Percentiles rank a stretch among this genome's conserved stretches.
Conservation (phyloP, 2,113 vertebrate species). For the Lophius piscatorius region DNA sequence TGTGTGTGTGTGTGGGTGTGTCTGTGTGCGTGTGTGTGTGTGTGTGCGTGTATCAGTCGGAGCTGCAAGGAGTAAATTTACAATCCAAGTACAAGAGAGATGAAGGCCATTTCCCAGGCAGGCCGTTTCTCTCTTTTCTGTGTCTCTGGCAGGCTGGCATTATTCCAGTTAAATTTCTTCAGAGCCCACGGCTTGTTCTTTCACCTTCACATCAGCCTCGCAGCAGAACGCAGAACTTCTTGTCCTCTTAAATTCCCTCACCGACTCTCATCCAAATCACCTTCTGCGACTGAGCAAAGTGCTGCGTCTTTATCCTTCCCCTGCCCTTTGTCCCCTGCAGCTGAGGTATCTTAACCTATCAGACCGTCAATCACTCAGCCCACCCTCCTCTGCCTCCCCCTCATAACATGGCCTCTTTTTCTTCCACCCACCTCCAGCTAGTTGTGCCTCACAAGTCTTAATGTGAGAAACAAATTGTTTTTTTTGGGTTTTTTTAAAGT, state of each 20-base stretch:
- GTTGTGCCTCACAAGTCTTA: background rate
- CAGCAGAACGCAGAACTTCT: slow-evolving; percentile 20
- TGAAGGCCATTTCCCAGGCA: slow-evolving; percentile 59
- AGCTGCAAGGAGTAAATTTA: slow-evolving; percentile 70
- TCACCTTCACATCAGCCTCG: slow-evolving; percentile 24
- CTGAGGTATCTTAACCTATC: slow-evolving; percentile 19
- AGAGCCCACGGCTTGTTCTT: slow-evolving; percentile 52
- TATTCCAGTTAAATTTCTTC: slow-evolving; percentile 69
- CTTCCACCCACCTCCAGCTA: background rate
- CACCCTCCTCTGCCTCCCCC: background rate
- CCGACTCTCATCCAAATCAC: slow-evolving; percentile 26
- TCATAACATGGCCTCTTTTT: background rate
- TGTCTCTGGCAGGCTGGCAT: slow-evolving; percentile 44
- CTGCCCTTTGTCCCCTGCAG: slow-evolving; percentile 38
- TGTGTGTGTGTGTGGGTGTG: too few species aligned
- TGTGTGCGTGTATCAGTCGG: slow-evolving; percentile 49
- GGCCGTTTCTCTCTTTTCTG: slow-evolving; percentile 48
- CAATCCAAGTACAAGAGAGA: slow-evolving; percentile 42
- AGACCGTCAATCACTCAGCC: slow-evolving; percentile 7
- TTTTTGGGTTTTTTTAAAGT: background rate
- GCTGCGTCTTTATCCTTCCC: slow-evolving; percentile 37
- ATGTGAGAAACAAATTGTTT: background rate
- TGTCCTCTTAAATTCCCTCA: slow-evolving; percentile 29
- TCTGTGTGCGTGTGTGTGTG: slow-evolving; percentile 50
- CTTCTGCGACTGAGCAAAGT: slow-evolving; percentile 37